These are phyloP conservation scores for Lumbricus terrestris DNA, from an alignment of 2,888 invertebrate genomes.

Conservation along the genomic window DNA sequence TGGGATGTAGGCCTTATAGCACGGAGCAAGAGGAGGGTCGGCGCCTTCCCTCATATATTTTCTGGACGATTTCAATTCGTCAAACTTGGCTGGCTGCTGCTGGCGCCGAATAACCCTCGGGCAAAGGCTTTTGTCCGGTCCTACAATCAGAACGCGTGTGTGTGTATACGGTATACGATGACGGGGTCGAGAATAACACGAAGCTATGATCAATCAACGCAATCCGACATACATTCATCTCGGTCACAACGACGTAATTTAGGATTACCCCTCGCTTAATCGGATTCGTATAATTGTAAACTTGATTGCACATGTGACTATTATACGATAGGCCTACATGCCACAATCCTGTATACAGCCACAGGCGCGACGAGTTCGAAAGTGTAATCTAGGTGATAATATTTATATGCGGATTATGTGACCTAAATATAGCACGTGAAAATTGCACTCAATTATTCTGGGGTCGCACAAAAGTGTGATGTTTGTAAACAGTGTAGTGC, in stretches of 20 bases:
- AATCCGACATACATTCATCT: background rate
- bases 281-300: background rate
- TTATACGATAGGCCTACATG: background rate
- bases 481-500: too few relatives aligned
- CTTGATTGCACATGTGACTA: background rate
- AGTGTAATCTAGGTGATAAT: too few relatives aligned
- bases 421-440: too few relatives aligned
- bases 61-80: conserved; percentile 3
- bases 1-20: too few relatives aligned
- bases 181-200: background rate
- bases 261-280: background rate
- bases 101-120: background rate
- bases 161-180: too few relatives aligned
- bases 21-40: too few relatives aligned
- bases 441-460: too few relatives aligned
- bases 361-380: too few relatives aligned
- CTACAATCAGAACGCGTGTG: background rate
- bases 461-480: too few relatives aligned
- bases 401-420: too few relatives aligned
- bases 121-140: background rate
- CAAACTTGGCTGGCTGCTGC: background rate
- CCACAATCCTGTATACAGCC: too few relatives aligned
- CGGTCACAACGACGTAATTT: background rate
- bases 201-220: background rate
- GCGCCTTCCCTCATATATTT: background rate